Conservation (phyloP, 1,140 invertebrate genomes). For the Heterodera schachtii region DNA sequence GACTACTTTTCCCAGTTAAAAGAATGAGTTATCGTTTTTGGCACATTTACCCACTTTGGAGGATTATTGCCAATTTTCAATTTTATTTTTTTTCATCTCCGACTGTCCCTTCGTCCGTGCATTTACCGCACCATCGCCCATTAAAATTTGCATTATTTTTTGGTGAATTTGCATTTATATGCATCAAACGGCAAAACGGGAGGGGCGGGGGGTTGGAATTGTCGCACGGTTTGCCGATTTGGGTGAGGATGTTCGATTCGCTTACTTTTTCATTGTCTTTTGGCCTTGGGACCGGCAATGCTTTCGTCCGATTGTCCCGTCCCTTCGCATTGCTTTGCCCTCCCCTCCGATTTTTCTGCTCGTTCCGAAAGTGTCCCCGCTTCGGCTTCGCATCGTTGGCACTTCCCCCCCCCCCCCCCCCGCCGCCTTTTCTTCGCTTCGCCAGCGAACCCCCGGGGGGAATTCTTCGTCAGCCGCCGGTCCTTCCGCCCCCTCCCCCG, state of each 20-base stretch:
- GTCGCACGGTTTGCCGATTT: background rate
- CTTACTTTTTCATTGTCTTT: background rate
- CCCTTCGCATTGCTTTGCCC: background rate
- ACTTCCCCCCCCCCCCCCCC: background rate
- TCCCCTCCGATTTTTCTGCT: background rate
- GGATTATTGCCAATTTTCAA: background rate
- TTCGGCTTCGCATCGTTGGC: background rate
- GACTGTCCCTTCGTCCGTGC: background rate
- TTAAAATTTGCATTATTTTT: background rate
- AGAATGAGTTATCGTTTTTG: too few species aligned
- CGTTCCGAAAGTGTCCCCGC: background rate
- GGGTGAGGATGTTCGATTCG: background rate
- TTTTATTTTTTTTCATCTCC: background rate
- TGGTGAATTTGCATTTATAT: background rate
- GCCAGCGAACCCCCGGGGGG: background rate
- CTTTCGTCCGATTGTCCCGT: too few species aligned
- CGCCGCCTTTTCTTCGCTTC: background rate
- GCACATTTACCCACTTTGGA: background rate
- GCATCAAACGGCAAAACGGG: background rate
- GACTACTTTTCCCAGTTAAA: too few species aligned
- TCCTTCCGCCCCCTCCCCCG: too few species aligned
- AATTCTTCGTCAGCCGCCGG: background rate
- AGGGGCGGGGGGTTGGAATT: too few species aligned
- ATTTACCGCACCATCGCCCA: background rate
- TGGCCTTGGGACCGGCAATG: background rate